Base-by-base conservation (phyloP, 2,113 vertebrate genomes). In the Phrynosoma blainvillii region DNA sequence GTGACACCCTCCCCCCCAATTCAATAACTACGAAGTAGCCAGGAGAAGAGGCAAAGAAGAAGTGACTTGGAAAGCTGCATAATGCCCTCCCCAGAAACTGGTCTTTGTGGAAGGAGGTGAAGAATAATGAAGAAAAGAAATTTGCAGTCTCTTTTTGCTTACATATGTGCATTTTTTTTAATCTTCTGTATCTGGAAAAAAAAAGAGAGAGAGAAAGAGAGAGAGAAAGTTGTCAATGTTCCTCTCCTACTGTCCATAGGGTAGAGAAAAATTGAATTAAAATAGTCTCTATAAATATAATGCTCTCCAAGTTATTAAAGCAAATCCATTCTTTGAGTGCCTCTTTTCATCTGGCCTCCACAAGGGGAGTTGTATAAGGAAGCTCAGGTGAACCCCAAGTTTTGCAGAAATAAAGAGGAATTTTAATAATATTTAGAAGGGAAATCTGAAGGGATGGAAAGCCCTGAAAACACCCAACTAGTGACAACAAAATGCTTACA, bases 101-200 rank as follows among this genome's bases (percentile, higher is more conserved):
- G 95, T 96, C 96, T 96, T 96, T 97, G 95, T 85, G 78, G 95
- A 96, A 94, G 96, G 92, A 96, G 91, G 79, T 94, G 87, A 89
- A 97, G 88, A 96, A 94, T 96, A 96, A 95, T 94, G 96, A 93
- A 87, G 95, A 93, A 62, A 94, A 96, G 92, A 97, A 96, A 97
- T 90, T 95, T 96, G 94, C 93, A 96, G 96, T 95, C 95, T 96
- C 93, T 95, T 91, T 96, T 91, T 94, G 92, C 94, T 89, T 88
- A 84, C 62, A 70, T 83, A 59, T 79, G 75, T 86, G 21, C 68
- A 65, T 70, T 0, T 80, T 80, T 95, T 96, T 95, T 98, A 97
- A 65, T 98, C 97, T 96, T 98, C 97, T 0, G 90, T 95, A 97
- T 97, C 98, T 98, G 97, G 89, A 96, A 97, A 96, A 97, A 93